Base-by-base conservation (phyloP, 2,888 invertebrate species). In the Acrocyrtus sp. region DNA sequence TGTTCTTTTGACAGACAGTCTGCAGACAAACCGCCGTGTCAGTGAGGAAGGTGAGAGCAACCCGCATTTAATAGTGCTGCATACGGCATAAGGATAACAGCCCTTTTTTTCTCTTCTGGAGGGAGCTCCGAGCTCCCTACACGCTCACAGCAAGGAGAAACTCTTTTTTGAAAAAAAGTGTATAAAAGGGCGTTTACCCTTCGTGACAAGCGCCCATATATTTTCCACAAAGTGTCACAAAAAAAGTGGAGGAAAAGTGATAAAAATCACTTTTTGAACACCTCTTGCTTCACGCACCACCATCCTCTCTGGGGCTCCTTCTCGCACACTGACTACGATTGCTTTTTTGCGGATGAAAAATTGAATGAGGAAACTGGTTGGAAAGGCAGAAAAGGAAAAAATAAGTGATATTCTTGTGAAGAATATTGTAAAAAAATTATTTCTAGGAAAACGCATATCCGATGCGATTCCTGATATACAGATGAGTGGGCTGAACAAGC, bases 201-300 rank as follows among this genome's bases (percentile, higher is more conserved):
- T 68, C 68, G 68, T 68, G 68, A 68, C 68, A 60, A 68, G 68
- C 60, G 15, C 45, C 68, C 68, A 68, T 60, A 68, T 68, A 60
- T 68, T 60, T n/a, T 60, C 54, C 60, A 29, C 19, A 53, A 26
- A 67, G 51, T 60, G 68, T 60, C 60, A 68, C 60, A 34, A 45
- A 60, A 60, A 43, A 29, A 51, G 50, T n/a, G n/a, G n/a, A n/a
- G 61, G 5, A 51, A 65, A 58, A 60, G 68, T 60, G 68, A 68
- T 68, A 68, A 68, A 68, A 68, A 68, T 68, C 68, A 54, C 68
- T 53, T 68, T 68, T 53, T 53, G 60, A 68, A 68, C 68, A 68
- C 60, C 58, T 68, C 51, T 8, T 17, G 21, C 10, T n/a, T 15
- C 2, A 21, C 3, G 10, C 51, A 15, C 26, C 1, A 29, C 17